Conservation (phyloP, 1,140 invertebrate genomes). For the Aphelenchoides besseyi region DNA sequence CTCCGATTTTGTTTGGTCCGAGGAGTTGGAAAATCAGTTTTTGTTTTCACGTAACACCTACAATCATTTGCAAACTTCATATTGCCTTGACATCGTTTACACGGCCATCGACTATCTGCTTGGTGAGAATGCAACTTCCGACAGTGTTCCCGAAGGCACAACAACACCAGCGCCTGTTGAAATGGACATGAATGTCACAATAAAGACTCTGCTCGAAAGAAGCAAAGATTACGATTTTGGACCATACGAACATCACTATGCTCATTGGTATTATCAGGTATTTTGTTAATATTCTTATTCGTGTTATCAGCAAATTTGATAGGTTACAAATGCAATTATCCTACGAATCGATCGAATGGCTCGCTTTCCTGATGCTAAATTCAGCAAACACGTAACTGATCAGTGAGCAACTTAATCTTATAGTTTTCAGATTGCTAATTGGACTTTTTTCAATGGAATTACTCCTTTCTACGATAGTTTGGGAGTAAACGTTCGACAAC, state of each 20-base stretch:
- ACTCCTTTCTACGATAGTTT: slow-evolving; percentile 47
- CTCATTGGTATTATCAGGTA: slow-evolving; percentile 52
- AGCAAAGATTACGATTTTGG: slow-evolving; percentile 50
- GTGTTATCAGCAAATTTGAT: background rate
- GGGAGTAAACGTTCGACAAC: slow-evolving; percentile 44
- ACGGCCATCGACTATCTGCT: slow-evolving; percentile 34
- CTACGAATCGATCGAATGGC: slow-evolving; percentile 46
- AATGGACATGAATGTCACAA: background rate
- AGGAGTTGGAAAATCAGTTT: slow-evolving; percentile 31
- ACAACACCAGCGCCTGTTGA: background rate
- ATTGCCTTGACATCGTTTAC: slow-evolving; percentile 38
- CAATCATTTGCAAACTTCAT: slow-evolving; percentile 35
- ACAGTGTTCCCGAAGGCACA: slow-evolving; percentile 14
- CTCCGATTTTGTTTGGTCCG: slow-evolving; percentile 32
- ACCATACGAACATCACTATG: slow-evolving; percentile 30
- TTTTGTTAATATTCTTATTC: background rate
- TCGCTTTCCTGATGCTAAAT: slow-evolving; percentile 44
- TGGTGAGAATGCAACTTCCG: slow-evolving; percentile 19
- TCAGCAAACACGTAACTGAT: slow-evolving; percentile 48
- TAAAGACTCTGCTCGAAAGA: slow-evolving; percentile 13
- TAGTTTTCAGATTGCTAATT: slow-evolving; percentile 53
- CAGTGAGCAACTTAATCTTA: background rate
- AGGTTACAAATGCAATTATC: slow-evolving; percentile 45
- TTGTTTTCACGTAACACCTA: slow-evolving; percentile 6
- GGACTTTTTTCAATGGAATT: slow-evolving; percentile 46